Evolutionary conservation across 2,888 invertebrate species (phyloP).

Genomic region (Diachrysia chrysitis): DNA sequence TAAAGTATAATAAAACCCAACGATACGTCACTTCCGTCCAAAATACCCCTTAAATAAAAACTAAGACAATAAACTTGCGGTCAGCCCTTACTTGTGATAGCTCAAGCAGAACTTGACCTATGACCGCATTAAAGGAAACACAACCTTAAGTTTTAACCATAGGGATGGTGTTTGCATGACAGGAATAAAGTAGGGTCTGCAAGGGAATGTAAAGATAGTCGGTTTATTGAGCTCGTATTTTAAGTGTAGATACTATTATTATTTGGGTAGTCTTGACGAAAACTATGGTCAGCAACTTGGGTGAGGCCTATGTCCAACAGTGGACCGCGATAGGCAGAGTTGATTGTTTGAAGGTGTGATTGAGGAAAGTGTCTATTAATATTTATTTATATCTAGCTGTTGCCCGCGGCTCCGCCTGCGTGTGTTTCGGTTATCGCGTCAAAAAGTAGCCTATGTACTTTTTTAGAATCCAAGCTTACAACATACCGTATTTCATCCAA

Average conservation of each 20-base stretch:
- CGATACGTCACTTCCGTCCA: conserved; percentile 81
- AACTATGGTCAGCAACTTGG: background rate
- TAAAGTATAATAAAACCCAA: conserved; percentile 80
- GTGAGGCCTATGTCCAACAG: too few species aligned
- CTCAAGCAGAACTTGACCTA: conserved; percentile 62
- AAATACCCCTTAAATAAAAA: conserved; percentile 73
- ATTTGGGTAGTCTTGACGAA: background rate
- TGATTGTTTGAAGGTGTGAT: too few species aligned
- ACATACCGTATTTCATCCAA: too few species aligned
- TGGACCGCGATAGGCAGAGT: too few species aligned
- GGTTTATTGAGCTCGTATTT: conserved; percentile 14
- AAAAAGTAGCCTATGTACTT: too few species aligned
- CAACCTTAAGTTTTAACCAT: conserved; percentile 1
- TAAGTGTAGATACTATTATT: background rate
- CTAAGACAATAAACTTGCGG: conserved; percentile 65
- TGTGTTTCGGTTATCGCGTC: too few species aligned
- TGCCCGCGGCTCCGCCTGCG: too few species aligned
- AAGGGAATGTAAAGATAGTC: background rate
- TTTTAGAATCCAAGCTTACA: too few species aligned
- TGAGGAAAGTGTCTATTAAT: too few species aligned
- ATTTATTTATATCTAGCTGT: too few species aligned
- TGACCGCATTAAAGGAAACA: conserved; percentile 25
- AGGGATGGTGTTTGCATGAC: conserved; percentile 12
- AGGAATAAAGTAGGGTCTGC: conserved; percentile 11
- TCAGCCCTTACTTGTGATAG: conserved; percentile 64